Evolutionary conservation across 2,797 vertebrate species (phyloP).

Genomic region (Thamnophis elegans): DNA sequence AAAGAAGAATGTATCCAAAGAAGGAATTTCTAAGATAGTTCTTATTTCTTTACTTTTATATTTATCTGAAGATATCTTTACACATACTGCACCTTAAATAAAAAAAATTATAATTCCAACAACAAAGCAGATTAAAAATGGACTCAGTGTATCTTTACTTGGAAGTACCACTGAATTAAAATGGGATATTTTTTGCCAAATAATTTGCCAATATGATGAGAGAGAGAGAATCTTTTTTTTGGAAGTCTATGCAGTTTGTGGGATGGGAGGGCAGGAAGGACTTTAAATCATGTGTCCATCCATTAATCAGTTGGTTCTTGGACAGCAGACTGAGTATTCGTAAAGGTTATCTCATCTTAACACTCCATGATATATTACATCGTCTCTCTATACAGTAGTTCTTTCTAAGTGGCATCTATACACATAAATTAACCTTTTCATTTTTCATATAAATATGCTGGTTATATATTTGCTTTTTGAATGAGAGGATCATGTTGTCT

Average conservation of each 20-base stretch:
- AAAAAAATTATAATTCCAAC: constrained; percentile 3
- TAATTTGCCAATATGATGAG: neutral
- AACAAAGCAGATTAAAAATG: neutral
- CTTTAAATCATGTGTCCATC: neutral
- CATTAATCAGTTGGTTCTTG: neutral
- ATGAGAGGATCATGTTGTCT: neutral
- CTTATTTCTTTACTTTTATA: neutral
- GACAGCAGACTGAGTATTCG: neutral
- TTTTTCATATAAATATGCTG: neutral
- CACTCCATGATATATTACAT: neutral
- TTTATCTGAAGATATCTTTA: constrained; percentile 1
- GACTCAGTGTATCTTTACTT: neutral
- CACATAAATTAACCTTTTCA: neutral
- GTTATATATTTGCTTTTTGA: neutral
- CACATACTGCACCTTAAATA: neutral
- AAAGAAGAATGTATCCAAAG: neutral
- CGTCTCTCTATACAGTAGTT: neutral
- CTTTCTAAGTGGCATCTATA: neutral
- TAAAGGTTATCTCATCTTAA: neutral
- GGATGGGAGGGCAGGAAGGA: neutral
- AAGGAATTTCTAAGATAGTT: neutral
- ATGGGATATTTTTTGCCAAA: neutral
- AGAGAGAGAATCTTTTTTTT: neutral
- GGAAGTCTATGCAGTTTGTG: neutral
- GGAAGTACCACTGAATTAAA: neutral